phyloP scores from a whole-genome alignment of 1,140 invertebrate species.

The Tetramorium simillimum region DNA sequence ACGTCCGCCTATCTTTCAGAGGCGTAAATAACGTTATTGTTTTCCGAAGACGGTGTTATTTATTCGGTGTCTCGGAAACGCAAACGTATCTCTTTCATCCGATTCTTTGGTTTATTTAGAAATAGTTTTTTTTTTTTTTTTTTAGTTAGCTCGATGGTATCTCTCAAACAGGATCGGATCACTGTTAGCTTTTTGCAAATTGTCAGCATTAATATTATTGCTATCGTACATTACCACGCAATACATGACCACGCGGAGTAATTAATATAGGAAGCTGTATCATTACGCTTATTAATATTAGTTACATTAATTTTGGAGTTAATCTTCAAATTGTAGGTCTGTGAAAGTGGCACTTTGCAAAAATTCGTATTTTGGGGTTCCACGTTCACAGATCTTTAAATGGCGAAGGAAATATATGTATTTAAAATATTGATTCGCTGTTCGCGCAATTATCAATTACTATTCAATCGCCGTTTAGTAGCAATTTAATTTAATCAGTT shows the following conservation, averaged over 20 bases:
- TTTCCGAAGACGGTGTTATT: background rate
- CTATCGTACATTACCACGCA: background rate
- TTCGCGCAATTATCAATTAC: background rate
- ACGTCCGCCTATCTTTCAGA: background rate
- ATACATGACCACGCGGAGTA: background rate
- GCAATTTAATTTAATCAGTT: background rate
- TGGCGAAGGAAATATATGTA: background rate
- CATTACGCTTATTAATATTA: background rate
- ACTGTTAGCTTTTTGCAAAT: too few species aligned
- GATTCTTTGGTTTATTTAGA: background rate
- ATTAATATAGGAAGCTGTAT: background rate
- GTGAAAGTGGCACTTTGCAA: too few species aligned
- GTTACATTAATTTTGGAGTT: background rate
- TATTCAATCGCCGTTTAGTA: background rate
- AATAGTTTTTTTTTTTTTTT: background rate
- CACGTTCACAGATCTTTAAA: too few species aligned
- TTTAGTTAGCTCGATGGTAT: background rate
- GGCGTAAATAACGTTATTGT: slow-evolving; percentile 46
- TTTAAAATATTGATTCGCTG: background rate
- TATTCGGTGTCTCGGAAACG: background rate
- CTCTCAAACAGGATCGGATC: too few species aligned
- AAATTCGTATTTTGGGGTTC: too few species aligned
- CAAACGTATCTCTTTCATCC: background rate
- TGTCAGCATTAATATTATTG: background rate
- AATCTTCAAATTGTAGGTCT: background rate